phyloP scores from a whole-genome alignment of 1,140 invertebrate species.

The Polypedilum pembai region DNA sequence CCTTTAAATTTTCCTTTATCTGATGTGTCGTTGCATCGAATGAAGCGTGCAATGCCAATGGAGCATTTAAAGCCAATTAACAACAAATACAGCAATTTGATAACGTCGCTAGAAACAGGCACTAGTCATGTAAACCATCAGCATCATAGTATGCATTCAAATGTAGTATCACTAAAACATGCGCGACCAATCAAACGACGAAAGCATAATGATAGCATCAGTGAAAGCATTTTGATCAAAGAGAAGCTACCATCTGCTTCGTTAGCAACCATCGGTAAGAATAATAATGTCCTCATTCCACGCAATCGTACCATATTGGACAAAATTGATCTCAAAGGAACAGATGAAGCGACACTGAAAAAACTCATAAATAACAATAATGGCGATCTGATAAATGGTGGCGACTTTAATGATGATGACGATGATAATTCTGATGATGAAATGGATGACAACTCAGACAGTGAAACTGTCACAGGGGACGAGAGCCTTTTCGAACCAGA shows the following conservation, averaged over 20 bases:
- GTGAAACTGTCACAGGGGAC: slow-evolving; percentile 1
- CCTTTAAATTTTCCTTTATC: slow-evolving; percentile 55
- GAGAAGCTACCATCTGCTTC: slow-evolving; percentile 14
- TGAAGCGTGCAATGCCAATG: not conserved
- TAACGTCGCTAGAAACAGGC: too few species aligned
- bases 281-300: slow-evolving; percentile 7
- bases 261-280: slow-evolving; percentile 9
- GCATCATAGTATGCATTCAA: not conserved
- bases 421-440: not conserved
- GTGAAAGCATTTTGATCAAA: slow-evolving; percentile 2
- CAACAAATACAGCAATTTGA: not conserved
- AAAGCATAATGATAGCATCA: slow-evolving; percentile 18
- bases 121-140: not conserved
- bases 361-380: slow-evolving; percentile 24
- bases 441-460: not conserved
- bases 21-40: slow-evolving; percentile 40
- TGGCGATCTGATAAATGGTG: not conserved
- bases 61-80: slow-evolving; percentile 7
- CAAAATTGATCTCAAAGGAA: slow-evolving; percentile 10
- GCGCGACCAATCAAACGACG: not conserved
- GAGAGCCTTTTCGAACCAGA: slow-evolving; percentile 11
- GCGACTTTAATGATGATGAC: not conserved
- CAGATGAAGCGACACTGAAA: not conserved
- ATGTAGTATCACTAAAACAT: not conserved
- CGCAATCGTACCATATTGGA: not conserved